Evolutionary conservation across 2,113 vertebrate genomes (phyloP).

Genomic region (Phocoena phocoena): DNA sequence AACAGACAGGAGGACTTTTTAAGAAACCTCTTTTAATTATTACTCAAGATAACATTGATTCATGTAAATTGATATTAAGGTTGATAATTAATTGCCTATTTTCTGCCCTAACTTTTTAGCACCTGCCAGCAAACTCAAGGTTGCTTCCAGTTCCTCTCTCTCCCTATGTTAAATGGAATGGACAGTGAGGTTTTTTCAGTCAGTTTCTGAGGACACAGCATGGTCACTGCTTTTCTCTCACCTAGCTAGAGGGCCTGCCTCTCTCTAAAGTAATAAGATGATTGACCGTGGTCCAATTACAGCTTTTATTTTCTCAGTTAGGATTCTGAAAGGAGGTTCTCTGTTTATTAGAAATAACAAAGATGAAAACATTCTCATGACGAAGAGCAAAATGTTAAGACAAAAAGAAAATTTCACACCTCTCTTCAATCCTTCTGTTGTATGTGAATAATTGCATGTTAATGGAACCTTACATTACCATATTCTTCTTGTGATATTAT

Average conservation of each 20-base stretch:
- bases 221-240: neutral
- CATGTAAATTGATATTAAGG: neutral
- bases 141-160: neutral
- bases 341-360: neutral
- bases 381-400: neutral
- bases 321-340: neutral
- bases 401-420: neutral
- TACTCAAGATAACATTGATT: neutral
- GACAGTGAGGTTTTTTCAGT: neutral
- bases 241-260: neutral
- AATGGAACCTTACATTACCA: neutral
- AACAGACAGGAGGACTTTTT: neutral
- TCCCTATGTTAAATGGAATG: neutral
- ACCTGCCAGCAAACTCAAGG: neutral
- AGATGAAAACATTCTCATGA: neutral
- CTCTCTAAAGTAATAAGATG: neutral
- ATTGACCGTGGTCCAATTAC: neutral
- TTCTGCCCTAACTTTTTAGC: neutral
- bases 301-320: neutral
- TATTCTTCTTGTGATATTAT: neutral
- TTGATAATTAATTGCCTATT: neutral
- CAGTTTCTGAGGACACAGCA: neutral
- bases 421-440: neutral
- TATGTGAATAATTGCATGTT: neutral
- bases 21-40: neutral